phyloP scores from a whole-genome alignment of 2,113 vertebrate species.

The Urocitellus parryii region DNA sequence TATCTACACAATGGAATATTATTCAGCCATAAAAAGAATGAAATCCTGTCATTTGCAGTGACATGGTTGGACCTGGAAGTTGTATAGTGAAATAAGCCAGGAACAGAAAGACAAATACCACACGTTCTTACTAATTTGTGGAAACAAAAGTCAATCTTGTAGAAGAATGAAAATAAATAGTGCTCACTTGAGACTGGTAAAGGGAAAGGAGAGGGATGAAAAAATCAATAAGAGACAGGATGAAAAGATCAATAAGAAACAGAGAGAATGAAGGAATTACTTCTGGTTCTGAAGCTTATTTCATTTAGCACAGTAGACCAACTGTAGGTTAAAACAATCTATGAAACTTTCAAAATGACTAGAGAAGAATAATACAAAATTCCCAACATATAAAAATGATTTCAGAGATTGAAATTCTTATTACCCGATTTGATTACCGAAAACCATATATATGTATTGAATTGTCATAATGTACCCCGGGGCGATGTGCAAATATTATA shows the following conservation, averaged over 20 bases:
- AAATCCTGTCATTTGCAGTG: background rate
- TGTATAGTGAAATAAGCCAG: background rate
- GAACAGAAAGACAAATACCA: background rate
- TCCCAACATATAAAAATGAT: background rate
- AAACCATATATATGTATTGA: too few relatives aligned
- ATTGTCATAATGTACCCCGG: too few relatives aligned
- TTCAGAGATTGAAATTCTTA: too few relatives aligned
- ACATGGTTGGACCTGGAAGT: too few relatives aligned
- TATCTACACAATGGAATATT: too few relatives aligned
- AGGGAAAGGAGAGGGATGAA: background rate
- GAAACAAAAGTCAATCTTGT: too few relatives aligned
- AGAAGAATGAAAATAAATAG: background rate
- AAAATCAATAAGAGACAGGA: background rate
- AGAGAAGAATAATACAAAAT: too few relatives aligned
- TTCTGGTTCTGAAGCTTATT: too few relatives aligned
- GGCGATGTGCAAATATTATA: background rate
- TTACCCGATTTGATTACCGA: too few relatives aligned
- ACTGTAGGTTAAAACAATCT: background rate
- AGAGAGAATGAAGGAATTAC: too few relatives aligned
- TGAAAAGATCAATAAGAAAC: background rate
- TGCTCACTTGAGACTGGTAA: background rate
- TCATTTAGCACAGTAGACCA: background rate
- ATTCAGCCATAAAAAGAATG: too few relatives aligned
- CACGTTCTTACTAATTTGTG: too few relatives aligned
- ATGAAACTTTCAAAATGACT: background rate